These are phyloP conservation scores for Nemurella pictetii DNA, from an alignment of 2,888 invertebrate species.

Conservation along the genomic window DNA sequence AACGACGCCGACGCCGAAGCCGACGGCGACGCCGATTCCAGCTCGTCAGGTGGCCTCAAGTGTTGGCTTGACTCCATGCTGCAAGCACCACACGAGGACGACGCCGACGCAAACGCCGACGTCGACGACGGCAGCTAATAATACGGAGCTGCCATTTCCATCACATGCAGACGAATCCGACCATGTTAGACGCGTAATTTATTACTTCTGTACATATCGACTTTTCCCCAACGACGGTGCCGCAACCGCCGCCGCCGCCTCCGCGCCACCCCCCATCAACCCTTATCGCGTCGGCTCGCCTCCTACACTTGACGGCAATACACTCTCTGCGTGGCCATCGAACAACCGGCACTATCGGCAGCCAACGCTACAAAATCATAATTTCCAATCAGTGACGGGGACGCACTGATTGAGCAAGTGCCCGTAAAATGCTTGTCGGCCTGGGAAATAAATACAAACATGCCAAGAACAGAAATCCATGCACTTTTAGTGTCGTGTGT, in stretches of 20 bases:
- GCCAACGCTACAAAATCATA: too few relatives aligned
- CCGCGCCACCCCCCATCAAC: background rate
- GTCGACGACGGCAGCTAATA: background rate
- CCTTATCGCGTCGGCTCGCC: background rate
- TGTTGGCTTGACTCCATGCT: conserved; percentile 10
- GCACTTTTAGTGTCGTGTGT: too few relatives aligned
- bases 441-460: too few relatives aligned
- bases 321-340: too few relatives aligned
- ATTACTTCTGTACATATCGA: conserved; percentile 12
- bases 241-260: background rate
- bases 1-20: conserved; percentile 14
- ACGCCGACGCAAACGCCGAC: conserved; percentile 1
- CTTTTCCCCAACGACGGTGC: background rate
- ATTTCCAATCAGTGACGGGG: too few relatives aligned
- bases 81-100: too few relatives aligned
- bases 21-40: background rate
- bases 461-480: too few relatives aligned
- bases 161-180: conserved; percentile 13
- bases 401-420: too few relatives aligned
- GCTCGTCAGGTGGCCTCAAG: conserved; percentile 14
- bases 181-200: background rate
- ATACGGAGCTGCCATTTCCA: background rate
- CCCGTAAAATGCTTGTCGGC: too few relatives aligned
- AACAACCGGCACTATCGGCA: too few relatives aligned
- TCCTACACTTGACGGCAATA: background rate